Percentiles rank a stretch among this genome's conserved stretches.
Evolutionary conservation across 2,113 vertebrate species (phyloP).

Genomic region (Hippopotamus amphibius): DNA sequence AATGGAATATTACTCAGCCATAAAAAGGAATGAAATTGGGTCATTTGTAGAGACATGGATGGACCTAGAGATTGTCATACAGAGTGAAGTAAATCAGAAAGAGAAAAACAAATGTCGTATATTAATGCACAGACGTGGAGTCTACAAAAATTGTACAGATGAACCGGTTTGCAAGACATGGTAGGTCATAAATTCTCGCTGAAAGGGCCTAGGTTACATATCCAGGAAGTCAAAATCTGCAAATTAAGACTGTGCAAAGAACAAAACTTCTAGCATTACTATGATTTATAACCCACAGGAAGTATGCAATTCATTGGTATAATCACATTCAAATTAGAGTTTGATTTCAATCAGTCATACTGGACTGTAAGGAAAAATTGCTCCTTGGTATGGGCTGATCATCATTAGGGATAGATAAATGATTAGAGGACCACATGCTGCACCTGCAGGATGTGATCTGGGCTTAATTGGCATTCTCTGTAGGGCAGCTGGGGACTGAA

Average conservation of each 20-base stretch:
- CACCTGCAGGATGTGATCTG: background rate
- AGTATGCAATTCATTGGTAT: conserved; percentile 37
- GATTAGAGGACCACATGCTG: background rate
- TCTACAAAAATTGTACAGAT: too few species aligned
- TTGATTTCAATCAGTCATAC: conserved; percentile 59
- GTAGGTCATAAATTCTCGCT: background rate
- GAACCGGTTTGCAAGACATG: background rate
- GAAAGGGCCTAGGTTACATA: background rate
- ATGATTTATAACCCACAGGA: conserved; percentile 12
- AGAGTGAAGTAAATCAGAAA: too few species aligned
- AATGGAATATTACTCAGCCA: too few species aligned
- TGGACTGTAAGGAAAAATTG: background rate
- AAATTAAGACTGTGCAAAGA: background rate
- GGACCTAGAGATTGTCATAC: too few species aligned
- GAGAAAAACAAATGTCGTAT: too few species aligned
- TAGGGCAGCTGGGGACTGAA: background rate
- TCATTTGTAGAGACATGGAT: too few species aligned
- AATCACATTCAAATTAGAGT: conserved; percentile 51
- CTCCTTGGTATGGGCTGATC: conserved; percentile 35
- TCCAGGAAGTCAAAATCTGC: background rate
- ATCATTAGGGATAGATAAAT: conserved; percentile 52
- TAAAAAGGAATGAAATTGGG: too few species aligned
- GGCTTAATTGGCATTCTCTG: conserved; percentile 31
- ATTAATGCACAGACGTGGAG: too few species aligned
- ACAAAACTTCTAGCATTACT: background rate